phyloP scores from a whole-genome alignment of 2,113 vertebrate species.

The Rana temporaria region DNA sequence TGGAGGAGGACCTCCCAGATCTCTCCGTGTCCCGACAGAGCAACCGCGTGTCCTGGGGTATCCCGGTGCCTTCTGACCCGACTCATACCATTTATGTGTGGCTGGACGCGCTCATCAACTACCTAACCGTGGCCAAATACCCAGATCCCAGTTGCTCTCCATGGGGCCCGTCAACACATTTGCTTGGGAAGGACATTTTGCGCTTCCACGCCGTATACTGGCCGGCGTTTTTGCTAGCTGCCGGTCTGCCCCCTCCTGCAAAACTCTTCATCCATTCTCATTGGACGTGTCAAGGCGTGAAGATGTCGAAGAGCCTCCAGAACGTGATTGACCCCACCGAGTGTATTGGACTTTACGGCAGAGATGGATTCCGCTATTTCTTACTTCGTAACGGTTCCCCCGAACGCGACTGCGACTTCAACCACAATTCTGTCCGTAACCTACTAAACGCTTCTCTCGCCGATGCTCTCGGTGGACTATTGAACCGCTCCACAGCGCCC shows the following conservation, averaged over 20 bases:
- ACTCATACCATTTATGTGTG: slow-evolving; percentile 93
- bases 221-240: slow-evolving; percentile 91
- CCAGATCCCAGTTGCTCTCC: slow-evolving; percentile 72
- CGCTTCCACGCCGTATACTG: slow-evolving; percentile 95
- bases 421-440: slow-evolving; percentile 84
- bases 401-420: slow-evolving; percentile 88
- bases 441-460: slow-evolving; percentile 89
- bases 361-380: slow-evolving; percentile 92
- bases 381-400: slow-evolving; percentile 92
- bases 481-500: slow-evolving; percentile 87
- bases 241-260: slow-evolving; percentile 79
- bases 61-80: slow-evolving; percentile 84
- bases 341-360: slow-evolving; percentile 74
- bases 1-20: slow-evolving; percentile 87
- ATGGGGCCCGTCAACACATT: slow-evolving; percentile 79
- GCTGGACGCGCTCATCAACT: slow-evolving; percentile 95
- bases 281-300: slow-evolving; percentile 90
- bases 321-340: slow-evolving; percentile 86
- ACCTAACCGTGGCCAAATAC: slow-evolving; percentile 87
- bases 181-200: slow-evolving; percentile 95
- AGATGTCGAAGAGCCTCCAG: slow-evolving; percentile 97
- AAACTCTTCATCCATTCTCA: slow-evolving; percentile 90
- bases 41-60: slow-evolving; percentile 89
- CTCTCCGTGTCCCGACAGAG: slow-evolving; percentile 90
- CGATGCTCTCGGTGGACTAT: slow-evolving; percentile 88